Conservation (phyloP, 2,113 vertebrate species). For the Cebus imitator region DNA sequence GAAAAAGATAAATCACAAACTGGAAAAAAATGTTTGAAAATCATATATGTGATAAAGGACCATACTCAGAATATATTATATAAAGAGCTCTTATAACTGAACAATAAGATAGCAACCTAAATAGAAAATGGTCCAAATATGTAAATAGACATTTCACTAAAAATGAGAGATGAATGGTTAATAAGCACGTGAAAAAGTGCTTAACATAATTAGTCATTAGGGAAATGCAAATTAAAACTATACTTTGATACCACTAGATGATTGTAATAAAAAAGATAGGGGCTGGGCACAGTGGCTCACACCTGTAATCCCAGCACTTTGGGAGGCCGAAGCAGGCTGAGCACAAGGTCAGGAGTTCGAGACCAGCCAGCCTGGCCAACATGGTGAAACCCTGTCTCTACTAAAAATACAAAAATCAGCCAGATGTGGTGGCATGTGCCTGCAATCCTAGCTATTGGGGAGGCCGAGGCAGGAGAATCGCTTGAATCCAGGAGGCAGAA, state of each 20-base stretch:
- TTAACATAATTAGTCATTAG: background rate
- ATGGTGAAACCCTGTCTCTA: too few relatives aligned
- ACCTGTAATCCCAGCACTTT: too few relatives aligned
- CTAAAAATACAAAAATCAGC: too few relatives aligned
- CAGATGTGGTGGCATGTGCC: fast-evolving
- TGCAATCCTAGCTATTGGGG: too few relatives aligned
- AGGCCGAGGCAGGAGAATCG: too few relatives aligned
- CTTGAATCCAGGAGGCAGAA: too few relatives aligned
- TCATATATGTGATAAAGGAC: background rate
- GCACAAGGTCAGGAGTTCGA: too few relatives aligned
- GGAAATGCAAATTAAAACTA: background rate
- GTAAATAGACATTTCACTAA: background rate
- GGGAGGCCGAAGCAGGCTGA: too few relatives aligned
- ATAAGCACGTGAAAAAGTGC: background rate
- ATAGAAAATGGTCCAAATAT: background rate
- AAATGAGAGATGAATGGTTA: background rate
- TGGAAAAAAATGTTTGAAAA: background rate
- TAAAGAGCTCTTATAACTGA: background rate
- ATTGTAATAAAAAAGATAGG: background rate
- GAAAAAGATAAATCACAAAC: background rate
- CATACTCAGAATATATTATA: background rate
- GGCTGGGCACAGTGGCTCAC: too few relatives aligned
- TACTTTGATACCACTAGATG: background rate
- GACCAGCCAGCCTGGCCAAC: too few relatives aligned
- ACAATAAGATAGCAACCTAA: background rate